Evolutionary conservation across 2,113 vertebrate species (phyloP).

Genomic region (Tachysurus fulvidraco): DNA sequence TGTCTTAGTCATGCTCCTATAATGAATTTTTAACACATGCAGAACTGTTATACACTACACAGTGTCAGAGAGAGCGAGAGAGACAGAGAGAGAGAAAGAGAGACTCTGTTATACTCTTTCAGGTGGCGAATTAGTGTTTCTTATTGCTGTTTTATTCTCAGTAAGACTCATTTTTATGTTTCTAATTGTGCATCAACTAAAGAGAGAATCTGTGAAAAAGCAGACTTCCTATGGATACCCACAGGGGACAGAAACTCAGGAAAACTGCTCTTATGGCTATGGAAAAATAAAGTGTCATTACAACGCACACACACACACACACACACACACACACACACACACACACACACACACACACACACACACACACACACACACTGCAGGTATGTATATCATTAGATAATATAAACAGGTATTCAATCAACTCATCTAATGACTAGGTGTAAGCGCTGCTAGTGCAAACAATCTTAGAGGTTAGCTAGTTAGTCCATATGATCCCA

Average conservation of each 20-base stretch:
- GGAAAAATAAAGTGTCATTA: constrained; percentile 13
- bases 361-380: neutral
- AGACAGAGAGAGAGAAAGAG: neutral
- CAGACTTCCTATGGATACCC: constrained; percentile 1
- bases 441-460: neutral
- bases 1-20: neutral
- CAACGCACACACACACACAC: neutral
- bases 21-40: neutral
- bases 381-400: neutral
- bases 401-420: no score
- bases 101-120: neutral
- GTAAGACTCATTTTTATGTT: neutral
- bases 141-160: neutral
- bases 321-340: neutral
- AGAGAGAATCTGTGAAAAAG: constrained; percentile 26
- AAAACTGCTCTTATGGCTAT: constrained; percentile 19
- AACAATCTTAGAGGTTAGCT: neutral
- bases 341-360: neutral
- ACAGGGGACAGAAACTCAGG: neutral
- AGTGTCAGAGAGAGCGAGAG: neutral
- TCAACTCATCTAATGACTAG: neutral
- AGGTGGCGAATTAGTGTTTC: neutral
- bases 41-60: no score
- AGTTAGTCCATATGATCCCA: neutral
- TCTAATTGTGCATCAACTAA: neutral